These are phyloP conservation scores for Porites australiensis DNA, from an alignment of 64 coral and sea anemone genomes.

Conservation along the genomic window DNA sequence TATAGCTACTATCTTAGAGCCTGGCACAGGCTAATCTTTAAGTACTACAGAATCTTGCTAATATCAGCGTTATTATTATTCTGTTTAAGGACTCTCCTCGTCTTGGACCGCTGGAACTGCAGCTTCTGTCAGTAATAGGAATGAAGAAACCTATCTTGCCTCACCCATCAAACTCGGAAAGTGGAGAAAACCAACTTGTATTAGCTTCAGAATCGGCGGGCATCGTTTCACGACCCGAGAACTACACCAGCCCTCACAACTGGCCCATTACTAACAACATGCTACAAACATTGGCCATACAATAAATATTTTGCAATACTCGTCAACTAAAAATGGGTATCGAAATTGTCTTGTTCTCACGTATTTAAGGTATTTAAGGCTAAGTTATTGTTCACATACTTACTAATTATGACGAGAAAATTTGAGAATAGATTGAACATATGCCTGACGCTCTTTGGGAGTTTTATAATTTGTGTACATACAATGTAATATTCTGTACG, in stretches of 20 bases:
- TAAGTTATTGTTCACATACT: too few species aligned
- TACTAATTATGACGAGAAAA: too few species aligned
- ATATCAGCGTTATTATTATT: background rate
- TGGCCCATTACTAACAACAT: constrained; percentile 94
- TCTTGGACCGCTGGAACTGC: constrained; percentile 93
- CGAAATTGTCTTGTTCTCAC: background rate
- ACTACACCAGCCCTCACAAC: constrained; percentile 71
- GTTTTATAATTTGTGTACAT: too few species aligned
- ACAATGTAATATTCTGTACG: too few species aligned
- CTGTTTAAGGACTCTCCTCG: constrained; percentile 80
- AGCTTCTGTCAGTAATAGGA: constrained; percentile 82
- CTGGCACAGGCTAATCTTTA: background rate
- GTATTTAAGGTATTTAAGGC: too few species aligned
- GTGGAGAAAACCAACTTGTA: constrained; percentile 14
- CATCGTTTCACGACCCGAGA: constrained; percentile 54
- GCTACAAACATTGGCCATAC: constrained; percentile 57
- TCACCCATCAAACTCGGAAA: constrained; percentile 13
- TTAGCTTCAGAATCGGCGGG: background rate
- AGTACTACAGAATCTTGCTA: background rate
- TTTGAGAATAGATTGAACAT: too few species aligned
- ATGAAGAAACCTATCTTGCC: constrained; percentile 63
- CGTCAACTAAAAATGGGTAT: background rate
- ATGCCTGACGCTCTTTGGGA: too few species aligned
- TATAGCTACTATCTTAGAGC: too few species aligned
- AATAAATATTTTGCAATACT: background rate